Conservation (phyloP, 2,888 invertebrate species). For the Spicauda simplicius region DNA sequence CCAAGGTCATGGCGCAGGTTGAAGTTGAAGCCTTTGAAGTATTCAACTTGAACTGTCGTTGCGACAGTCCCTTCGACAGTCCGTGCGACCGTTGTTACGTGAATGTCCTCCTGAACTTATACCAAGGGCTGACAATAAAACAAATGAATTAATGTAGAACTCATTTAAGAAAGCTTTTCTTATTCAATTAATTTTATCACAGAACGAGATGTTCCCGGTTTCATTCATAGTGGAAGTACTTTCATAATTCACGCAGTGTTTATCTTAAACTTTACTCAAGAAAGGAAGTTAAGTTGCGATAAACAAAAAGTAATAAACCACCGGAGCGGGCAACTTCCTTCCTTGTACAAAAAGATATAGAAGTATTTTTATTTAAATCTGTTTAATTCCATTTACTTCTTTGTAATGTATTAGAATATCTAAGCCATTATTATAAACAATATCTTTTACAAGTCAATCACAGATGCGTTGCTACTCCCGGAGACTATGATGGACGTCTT, state of each 20-base stretch:
- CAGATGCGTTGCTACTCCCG: no score
- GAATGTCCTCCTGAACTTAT: no score
- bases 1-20: no score
- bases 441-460: no score
- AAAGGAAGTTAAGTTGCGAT: neutral
- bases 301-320: conserved; percentile 3
- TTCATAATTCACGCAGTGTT: conserved; percentile 3
- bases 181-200: neutral
- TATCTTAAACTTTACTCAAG: conserved; percentile 2
- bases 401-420: neutral
- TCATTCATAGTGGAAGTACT: conserved; percentile 1
- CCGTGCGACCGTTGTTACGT: no score
- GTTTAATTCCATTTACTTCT: neutral
- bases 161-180: neutral
- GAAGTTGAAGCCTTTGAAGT: no score
- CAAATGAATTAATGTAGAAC: conserved; percentile 1
- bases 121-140: neutral
- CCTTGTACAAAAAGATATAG: neutral
- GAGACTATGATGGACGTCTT: no score
- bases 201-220: neutral
- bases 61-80: no score
- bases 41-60: neutral
- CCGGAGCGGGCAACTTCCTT: neutral
- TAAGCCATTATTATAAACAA: no score
- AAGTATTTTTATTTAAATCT: neutral